These are phyloP conservation scores for Mesembrinibis cayennensis DNA, from an alignment of 2,113 vertebrate genomes.

Conservation along the genomic window DNA sequence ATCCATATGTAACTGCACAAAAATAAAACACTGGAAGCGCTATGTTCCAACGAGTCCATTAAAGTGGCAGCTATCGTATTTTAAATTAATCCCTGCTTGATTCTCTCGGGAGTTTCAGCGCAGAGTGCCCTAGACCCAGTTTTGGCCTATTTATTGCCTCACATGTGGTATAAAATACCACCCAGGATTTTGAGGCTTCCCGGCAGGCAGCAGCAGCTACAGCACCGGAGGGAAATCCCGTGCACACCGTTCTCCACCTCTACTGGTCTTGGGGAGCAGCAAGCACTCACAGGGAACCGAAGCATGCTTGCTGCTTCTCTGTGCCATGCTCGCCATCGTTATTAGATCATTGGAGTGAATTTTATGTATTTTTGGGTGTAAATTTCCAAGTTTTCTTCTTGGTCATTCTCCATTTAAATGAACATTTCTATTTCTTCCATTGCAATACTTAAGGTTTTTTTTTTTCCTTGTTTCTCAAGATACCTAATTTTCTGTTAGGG, in stretches of 20 bases:
- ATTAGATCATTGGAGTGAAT: not conserved
- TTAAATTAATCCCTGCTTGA: not conserved
- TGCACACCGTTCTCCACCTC: not conserved
- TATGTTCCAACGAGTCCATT: not conserved
- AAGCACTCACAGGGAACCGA: not conserved
- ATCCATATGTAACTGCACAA: not conserved
- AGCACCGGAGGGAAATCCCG: no score
- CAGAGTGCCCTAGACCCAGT: not conserved
- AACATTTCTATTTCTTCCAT: not conserved
- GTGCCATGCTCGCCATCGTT: not conserved
- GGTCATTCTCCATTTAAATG: not conserved
- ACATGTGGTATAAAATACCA: not conserved
- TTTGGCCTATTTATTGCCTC: not conserved
- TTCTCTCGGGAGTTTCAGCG: not conserved
- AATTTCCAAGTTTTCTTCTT: not conserved
- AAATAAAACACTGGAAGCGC: not conserved
- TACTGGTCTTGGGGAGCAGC: not conserved
- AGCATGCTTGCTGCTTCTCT: not conserved
- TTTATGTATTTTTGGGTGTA: not conserved
- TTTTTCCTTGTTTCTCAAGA: not conserved
- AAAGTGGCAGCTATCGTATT: not conserved
- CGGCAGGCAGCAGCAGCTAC: not conserved
- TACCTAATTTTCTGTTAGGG: not conserved
- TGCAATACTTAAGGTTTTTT: not conserved
- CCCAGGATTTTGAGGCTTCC: not conserved